phyloP scores from a whole-genome alignment of 2,888 invertebrate genomes.

The Leptopterna dolabrata region DNA sequence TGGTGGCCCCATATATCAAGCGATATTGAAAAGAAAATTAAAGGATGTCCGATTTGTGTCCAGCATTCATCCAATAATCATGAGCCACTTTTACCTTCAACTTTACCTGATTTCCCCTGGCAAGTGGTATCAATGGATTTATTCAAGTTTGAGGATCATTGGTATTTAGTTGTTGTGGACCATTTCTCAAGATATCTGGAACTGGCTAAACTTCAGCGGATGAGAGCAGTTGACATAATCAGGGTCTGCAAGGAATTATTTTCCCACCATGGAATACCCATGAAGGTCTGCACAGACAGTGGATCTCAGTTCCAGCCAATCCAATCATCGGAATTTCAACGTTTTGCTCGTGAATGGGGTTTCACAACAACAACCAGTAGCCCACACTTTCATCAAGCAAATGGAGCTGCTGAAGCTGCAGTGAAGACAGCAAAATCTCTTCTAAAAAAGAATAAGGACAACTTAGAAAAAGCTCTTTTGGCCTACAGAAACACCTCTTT shows the following conservation, averaged over 20 bases:
- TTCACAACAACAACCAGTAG: neutral
- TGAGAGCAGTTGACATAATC: neutral
- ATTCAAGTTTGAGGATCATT: neutral
- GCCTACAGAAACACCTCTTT: no score
- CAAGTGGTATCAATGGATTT: neutral
- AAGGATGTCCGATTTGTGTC: no score
- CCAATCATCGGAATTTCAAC: neutral
- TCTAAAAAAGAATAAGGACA: no score
- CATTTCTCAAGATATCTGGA: conserved; percentile 4
- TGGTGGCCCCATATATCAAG: conserved; percentile 40
- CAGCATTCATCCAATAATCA: no score
- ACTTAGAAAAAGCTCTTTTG: no score
- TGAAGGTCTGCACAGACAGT: neutral
- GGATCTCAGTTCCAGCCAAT: neutral
- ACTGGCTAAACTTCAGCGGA: neutral
- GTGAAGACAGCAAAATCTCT: no score
- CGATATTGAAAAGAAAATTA: no score
- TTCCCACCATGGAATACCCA: neutral
- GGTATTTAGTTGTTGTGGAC: neutral
- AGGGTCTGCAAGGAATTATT: neutral
- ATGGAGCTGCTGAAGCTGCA: no score
- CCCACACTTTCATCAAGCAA: no score
- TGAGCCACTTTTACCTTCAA: conserved; percentile 36
- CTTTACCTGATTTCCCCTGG: conserved; percentile 10
- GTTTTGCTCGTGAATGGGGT: neutral